These are phyloP conservation scores for Sturnus vulgaris DNA, from an alignment of 2,113 vertebrate genomes.

Conservation along the genomic window DNA sequence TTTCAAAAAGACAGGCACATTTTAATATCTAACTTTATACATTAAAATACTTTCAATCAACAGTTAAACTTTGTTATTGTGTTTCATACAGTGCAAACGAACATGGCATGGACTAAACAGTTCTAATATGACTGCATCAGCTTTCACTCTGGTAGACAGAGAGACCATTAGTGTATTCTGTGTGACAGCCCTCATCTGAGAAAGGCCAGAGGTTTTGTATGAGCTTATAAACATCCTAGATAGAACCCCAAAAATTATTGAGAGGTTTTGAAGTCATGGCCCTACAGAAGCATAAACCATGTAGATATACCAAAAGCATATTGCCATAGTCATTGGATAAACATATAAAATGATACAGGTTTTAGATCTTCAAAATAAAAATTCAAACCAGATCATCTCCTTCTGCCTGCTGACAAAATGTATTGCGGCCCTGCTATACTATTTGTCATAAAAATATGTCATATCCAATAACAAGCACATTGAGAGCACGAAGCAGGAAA, in stretches of 20 bases:
- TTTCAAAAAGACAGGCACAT: background rate
- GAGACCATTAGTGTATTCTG: background rate
- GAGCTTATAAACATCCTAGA: background rate
- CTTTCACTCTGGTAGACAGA: background rate
- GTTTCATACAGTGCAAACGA: background rate
- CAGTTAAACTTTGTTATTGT: background rate
- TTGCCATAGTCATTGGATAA: background rate
- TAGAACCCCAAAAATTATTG: background rate
- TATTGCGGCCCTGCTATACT: background rate
- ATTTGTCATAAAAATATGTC: conserved; percentile 21
- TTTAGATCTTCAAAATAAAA: background rate
- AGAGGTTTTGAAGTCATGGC: background rate
- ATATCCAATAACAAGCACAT: conserved; percentile 27
- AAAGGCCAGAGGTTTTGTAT: conserved; percentile 14
- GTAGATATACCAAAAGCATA: background rate
- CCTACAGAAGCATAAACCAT: background rate
- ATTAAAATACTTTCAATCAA: background rate
- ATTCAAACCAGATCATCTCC: background rate
- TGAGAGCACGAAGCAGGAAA: background rate
- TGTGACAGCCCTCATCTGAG: background rate
- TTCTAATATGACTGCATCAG: background rate
- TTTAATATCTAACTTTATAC: background rate
- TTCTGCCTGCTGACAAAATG: background rate
- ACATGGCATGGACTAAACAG: background rate
- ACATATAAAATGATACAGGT: background rate